Percentiles rank a stretch among this genome's conserved stretches.
phyloP scores from a whole-genome alignment of 2,888 invertebrate genomes.

The Eulithis testata region DNA sequence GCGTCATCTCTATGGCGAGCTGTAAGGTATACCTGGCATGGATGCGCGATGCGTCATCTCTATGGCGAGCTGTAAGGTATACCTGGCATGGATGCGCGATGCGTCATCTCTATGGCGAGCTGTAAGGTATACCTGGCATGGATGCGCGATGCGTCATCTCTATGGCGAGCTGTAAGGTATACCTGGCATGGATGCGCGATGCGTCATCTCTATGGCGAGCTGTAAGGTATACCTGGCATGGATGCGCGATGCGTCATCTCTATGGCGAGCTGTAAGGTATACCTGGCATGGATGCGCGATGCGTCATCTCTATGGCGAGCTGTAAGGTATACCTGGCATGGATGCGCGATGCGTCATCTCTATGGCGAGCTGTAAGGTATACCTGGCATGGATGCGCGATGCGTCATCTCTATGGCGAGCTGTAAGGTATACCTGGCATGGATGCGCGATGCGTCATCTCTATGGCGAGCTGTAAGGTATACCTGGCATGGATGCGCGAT shows the following conservation, averaged over 20 bases:
- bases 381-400: conserved; percentile 56
- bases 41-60: conserved; percentile 58
- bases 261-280: conserved; percentile 47
- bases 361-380: conserved; percentile 47
- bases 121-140: conserved; percentile 46
- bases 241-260: conserved; percentile 58
- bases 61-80: conserved; percentile 47
- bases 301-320: conserved; percentile 53
- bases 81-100: conserved; percentile 56
- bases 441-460: conserved; percentile 58
- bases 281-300: conserved; percentile 56
- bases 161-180: conserved; percentile 47
- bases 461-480: conserved; percentile 47
- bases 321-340: conserved; percentile 46
- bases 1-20: conserved; percentile 53
- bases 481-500: conserved; percentile 56
- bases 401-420: conserved; percentile 53
- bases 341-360: conserved; percentile 58
- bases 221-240: conserved; percentile 46
- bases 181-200: conserved; percentile 56
- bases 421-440: conserved; percentile 46
- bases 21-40: conserved; percentile 46
- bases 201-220: conserved; percentile 53
- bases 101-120: conserved; percentile 53
- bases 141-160: conserved; percentile 58